Percentiles rank a stretch among this genome's conserved stretches.
Conservation (phyloP, 2,797 vertebrate genomes). For the Brotula barbata region DNA sequence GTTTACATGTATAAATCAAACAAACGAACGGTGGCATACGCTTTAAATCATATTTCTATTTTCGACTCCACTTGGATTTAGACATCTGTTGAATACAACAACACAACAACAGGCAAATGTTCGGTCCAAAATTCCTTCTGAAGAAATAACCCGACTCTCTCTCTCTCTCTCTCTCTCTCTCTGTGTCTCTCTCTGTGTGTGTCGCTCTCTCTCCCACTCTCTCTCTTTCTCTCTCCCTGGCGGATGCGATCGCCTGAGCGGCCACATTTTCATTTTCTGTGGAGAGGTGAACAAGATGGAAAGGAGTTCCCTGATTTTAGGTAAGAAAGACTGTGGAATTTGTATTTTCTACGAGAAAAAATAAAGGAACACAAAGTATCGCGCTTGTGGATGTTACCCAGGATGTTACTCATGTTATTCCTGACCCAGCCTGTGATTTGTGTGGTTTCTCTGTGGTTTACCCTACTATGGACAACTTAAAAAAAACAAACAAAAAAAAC, state of each 20-base stretch:
- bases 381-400: too few relatives aligned
- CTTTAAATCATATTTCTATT: too few relatives aligned
- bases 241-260: conserved; percentile 40
- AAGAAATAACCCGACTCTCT: conserved; percentile 27
- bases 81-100: too few relatives aligned
- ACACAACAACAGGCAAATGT: conserved; percentile 3
- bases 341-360: background rate
- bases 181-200: background rate
- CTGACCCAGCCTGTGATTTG: background rate
- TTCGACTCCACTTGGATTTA: too few relatives aligned
- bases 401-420: too few relatives aligned
- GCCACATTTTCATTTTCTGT: conserved; percentile 48
- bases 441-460: background rate
- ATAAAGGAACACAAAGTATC: background rate
- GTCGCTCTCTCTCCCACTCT: background rate
- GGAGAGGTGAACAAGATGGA: conserved; percentile 64
- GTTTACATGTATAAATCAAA: background rate
- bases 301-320: conserved; percentile 57
- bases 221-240: conserved; percentile 28
- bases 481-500: background rate
- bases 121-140: background rate
- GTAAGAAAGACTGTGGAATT: conserved; percentile 47
- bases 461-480: too few relatives aligned
- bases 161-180: conserved; percentile 4
- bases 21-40: too few relatives aligned